Evolutionary conservation across 2,113 vertebrate species (phyloP).

Genomic region (Phrynosoma platyrhinos): DNA sequence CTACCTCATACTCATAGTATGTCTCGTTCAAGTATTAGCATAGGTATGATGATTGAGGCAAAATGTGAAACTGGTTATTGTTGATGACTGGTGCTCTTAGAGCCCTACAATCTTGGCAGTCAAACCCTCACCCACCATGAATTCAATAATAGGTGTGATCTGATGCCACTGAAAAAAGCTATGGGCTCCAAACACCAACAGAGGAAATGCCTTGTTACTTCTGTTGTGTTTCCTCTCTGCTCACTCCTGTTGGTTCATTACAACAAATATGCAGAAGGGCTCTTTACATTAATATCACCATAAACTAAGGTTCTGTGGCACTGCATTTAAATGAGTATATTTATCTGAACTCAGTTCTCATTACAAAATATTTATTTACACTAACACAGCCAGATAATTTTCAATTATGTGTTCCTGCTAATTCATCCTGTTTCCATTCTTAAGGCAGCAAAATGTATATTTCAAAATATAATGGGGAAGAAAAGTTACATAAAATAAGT

Average conservation of each 20-base stretch:
- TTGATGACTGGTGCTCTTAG: not conserved
- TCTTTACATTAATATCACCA: not conserved
- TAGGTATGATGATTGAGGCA: not conserved
- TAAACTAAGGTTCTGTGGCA: not conserved
- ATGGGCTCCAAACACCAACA: not conserved
- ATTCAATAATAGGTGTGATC: not conserved
- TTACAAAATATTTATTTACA: not conserved
- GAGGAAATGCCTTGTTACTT: not conserved
- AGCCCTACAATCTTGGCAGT: not conserved
- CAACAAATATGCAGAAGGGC: not conserved
- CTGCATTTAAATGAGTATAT: not conserved
- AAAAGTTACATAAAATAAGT: not conserved
- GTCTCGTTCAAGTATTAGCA: not conserved
- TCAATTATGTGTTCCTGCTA: no score
- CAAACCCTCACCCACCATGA: not conserved
- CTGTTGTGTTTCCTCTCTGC: not conserved
- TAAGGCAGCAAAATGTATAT: not conserved
- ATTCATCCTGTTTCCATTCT: not conserved
- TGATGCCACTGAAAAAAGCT: not conserved
- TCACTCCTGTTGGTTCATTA: not conserved
- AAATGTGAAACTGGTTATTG: not conserved
- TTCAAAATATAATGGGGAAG: not conserved
- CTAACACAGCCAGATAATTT: not conserved
- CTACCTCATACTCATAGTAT: not conserved
- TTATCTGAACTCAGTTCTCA: not conserved